These are phyloP conservation scores for Perdix hodgsoniae DNA, from an alignment of 2,797 vertebrate genomes.

Conservation along the genomic window DNA sequence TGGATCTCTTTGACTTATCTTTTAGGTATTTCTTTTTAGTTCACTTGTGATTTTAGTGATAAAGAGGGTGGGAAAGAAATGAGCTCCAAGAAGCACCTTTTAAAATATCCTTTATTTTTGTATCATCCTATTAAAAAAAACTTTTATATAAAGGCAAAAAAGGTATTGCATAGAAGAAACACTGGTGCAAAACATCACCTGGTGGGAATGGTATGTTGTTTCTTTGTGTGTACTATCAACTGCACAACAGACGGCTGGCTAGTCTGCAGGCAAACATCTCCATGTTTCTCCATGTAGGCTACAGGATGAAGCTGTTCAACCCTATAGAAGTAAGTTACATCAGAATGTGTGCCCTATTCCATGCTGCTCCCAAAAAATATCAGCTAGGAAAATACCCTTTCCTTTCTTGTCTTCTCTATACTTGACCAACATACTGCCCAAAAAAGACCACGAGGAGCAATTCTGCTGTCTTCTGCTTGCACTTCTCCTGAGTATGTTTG, in stretches of 20 bases:
- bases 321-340: background rate
- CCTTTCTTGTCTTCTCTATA: background rate
- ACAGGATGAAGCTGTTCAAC: slow-evolving; percentile 43
- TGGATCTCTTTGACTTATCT: background rate
- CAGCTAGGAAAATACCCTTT: background rate
- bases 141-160: slow-evolving; percentile 87
- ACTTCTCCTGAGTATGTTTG: background rate
- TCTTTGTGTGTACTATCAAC: slow-evolving; percentile 74
- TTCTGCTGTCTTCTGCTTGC: background rate
- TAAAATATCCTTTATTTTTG: slow-evolving; percentile 85
- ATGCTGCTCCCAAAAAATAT: background rate
- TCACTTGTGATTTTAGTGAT: background rate
- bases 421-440: background rate
- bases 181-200: slow-evolving; percentile 80
- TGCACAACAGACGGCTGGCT: slow-evolving; percentile 60
- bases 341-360: background rate
- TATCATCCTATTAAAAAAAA: slow-evolving; percentile 89
- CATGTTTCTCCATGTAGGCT: slow-evolving; percentile 59
- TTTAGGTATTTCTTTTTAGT: background rate
- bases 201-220: slow-evolving; percentile 82
- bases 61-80: background rate
- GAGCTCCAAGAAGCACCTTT: slow-evolving; percentile 61
- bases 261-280: slow-evolving; percentile 75
- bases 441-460: background rate
- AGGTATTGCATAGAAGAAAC: slow-evolving; percentile 88